A percentile compares a stretch with the other conserved stretches of the same genome.
Conservation (phyloP, 1,140 invertebrate species). For the Magallana gigas region DNA sequence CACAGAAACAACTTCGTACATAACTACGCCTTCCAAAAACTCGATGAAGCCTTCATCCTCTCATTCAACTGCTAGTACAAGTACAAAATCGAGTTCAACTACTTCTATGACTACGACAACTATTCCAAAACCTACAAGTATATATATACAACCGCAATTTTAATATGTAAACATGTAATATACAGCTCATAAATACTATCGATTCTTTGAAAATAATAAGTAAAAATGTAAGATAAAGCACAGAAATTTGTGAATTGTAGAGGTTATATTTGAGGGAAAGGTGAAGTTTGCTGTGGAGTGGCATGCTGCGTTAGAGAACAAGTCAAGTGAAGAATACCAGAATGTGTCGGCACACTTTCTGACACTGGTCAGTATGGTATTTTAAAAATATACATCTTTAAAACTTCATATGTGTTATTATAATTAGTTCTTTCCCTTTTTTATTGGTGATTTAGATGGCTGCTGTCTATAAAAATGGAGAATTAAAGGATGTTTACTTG, state of each 20-base stretch:
- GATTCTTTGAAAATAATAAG: too few relatives aligned
- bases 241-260: not conserved
- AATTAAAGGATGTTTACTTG: not conserved
- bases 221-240: too few relatives aligned
- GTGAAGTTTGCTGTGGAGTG: conserved; percentile 22
- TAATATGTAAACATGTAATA: too few relatives aligned
- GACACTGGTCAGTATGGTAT: not conserved
- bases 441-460: not conserved
- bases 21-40: too few relatives aligned
- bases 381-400: too few relatives aligned
- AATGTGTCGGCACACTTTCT: not conserved
- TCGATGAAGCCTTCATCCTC: too few relatives aligned
- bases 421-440: too few relatives aligned
- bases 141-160: not conserved
- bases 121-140: conserved; percentile 10
- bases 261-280: conserved; percentile 7
- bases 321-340: conserved; percentile 3
- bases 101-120: not conserved
- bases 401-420: too few relatives aligned
- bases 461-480: conserved; percentile 7
- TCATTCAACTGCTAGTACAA: too few relatives aligned
- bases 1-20: too few relatives aligned
- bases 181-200: too few relatives aligned
- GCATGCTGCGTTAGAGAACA: not conserved
- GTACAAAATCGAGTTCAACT: not conserved